phyloP scores from a whole-genome alignment of 1,140 invertebrate genomes.

The Paraescarpia echinospica region DNA sequence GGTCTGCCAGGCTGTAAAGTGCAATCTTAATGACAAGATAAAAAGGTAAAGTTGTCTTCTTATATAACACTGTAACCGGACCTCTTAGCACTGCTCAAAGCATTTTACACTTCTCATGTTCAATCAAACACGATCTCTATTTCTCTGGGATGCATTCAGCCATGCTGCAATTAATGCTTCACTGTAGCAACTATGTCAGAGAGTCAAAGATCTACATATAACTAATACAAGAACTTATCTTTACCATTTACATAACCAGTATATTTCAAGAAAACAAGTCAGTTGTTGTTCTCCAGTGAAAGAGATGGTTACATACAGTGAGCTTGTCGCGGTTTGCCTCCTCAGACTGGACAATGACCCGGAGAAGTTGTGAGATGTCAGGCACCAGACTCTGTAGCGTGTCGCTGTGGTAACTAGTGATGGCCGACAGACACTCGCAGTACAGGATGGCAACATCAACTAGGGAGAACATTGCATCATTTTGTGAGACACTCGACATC shows the following conservation, averaged over 20 bases:
- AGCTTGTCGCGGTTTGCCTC: neutral
- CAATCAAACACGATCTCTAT: no score
- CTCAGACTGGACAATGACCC: neutral
- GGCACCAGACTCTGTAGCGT: conserved; percentile 62
- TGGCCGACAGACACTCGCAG: conserved; percentile 73
- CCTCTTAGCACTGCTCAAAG: no score
- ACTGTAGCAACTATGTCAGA: no score
- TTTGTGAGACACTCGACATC: conserved; percentile 36
- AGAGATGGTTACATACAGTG: neutral
- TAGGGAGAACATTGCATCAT: no score
- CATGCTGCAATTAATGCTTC: no score
- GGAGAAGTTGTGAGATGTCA: conserved; percentile 56
- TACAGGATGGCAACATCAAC: conserved; percentile 52
- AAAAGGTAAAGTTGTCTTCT: no score
- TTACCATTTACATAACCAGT: neutral
- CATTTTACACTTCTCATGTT: no score
- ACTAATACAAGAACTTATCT: neutral
- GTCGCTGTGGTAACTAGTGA: conserved; percentile 69
- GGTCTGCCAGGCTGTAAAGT: no score
- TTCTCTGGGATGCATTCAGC: no score
- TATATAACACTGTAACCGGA: no score
- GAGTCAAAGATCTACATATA: no score
- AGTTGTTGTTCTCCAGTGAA: neutral
- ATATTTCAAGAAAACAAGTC: neutral
- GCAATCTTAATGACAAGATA: no score